Evolutionary conservation across 2,797 vertebrate genomes (phyloP).

Genomic region (Danionella dracula): DNA sequence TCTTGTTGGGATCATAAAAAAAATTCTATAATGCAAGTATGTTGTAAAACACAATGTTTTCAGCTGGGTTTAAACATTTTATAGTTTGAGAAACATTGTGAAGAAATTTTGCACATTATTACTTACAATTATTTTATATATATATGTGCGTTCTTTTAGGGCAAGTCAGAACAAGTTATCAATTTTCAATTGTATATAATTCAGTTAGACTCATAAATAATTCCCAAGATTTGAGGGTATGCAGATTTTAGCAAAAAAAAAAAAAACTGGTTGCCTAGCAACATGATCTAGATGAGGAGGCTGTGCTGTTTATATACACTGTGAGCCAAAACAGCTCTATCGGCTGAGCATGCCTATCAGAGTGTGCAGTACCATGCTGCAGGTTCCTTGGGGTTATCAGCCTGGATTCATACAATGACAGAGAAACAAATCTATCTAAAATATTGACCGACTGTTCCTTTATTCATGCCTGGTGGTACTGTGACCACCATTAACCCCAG

Average conservation of each 20-base stretch:
- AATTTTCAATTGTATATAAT: too few species aligned
- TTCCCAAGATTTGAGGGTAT: constrained; percentile 7
- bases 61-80: too few species aligned
- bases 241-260: not conserved
- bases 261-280: constrained; percentile 35
- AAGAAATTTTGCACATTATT: too few species aligned
- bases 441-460: constrained; percentile 7
- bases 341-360: not conserved
- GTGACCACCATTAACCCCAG: constrained; percentile 10
- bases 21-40: too few species aligned
- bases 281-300: constrained; percentile 9
- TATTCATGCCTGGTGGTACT: constrained; percentile 15
- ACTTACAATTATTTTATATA: too few species aligned
- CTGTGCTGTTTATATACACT: not conserved
- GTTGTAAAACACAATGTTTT: too few species aligned
- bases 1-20: too few species aligned
- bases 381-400: not conserved
- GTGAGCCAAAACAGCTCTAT: not conserved
- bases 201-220: not conserved
- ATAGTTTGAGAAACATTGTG: too few species aligned
- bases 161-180: too few species aligned
- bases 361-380: not conserved
- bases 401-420: not conserved
- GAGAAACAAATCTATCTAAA: constrained; percentile 15
- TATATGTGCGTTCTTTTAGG: too few species aligned